Evolutionary conservation across 2,888 invertebrate species (phyloP).

Genomic region (Philhelius pedissequus): DNA sequence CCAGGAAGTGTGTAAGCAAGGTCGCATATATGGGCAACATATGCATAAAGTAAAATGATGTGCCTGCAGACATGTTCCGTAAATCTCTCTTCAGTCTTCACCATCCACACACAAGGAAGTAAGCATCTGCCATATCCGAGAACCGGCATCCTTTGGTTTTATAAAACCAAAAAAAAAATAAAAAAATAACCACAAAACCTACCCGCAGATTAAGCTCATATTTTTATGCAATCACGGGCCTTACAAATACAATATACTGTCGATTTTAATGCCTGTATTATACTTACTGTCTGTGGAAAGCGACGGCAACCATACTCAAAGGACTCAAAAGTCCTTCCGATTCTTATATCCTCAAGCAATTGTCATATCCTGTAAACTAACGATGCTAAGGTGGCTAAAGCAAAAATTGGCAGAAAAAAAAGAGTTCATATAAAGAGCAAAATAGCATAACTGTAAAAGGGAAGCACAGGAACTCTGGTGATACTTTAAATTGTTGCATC

Average conservation of each 20-base stretch:
- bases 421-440: not conserved
- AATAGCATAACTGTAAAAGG: not conserved
- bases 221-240: slow-evolving; percentile 31
- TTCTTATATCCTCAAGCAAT: slow-evolving; percentile 57
- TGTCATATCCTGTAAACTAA: slow-evolving; percentile 57
- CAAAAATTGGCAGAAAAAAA: not conserved
- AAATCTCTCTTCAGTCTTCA: not conserved
- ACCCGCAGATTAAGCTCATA: not conserved
- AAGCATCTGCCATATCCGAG: not conserved
- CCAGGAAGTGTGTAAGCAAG: not conserved
- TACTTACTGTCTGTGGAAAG: not conserved
- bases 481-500: slow-evolving; percentile 21
- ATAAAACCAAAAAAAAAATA: not conserved
- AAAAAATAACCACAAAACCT: not conserved
- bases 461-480: not conserved
- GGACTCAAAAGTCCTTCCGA: slow-evolving; percentile 37
- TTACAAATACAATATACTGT: slow-evolving; percentile 39
- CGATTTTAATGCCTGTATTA: slow-evolving; percentile 23
- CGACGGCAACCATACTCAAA: not conserved
- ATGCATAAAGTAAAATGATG: slow-evolving; percentile 45
- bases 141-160: not conserved
- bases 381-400: slow-evolving; percentile 22
- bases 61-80: not conserved
- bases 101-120: not conserved
- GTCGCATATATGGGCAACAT: not conserved